These are phyloP conservation scores for Macropis europaea DNA, from an alignment of 2,888 invertebrate genomes.

Conservation along the genomic window DNA sequence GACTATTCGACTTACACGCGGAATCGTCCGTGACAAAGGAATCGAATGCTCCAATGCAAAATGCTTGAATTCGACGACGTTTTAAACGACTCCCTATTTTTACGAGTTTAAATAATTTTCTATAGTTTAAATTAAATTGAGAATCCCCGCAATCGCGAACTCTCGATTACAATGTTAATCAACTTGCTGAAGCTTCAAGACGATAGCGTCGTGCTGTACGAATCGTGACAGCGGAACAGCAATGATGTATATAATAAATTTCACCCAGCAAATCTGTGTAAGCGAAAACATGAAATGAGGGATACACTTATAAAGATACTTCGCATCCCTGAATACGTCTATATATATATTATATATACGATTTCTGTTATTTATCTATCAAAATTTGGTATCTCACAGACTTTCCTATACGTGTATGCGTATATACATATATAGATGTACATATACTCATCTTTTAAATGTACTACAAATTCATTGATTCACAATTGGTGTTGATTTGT, in stretches of 20 bases:
- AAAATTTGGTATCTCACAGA: constrained; percentile 64
- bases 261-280: constrained; percentile 33
- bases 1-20: neutral
- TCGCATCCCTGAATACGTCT: constrained; percentile 44
- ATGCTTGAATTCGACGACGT: constrained; percentile 22
- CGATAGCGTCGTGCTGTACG: constrained; percentile 37
- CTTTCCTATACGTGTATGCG: constrained; percentile 26
- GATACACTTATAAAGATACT: constrained; percentile 53
- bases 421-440: constrained; percentile 29
- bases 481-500: constrained; percentile 33
- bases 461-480: constrained; percentile 31
- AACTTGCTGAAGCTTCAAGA: constrained; percentile 20
- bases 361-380: constrained; percentile 52
- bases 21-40: neutral
- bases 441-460: constrained; percentile 10
- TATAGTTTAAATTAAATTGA: constrained; percentile 3
- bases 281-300: constrained; percentile 20
- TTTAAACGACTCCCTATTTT: constrained; percentile 6
- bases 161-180: constrained; percentile 19
- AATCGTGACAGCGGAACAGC: constrained; percentile 50
- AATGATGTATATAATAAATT: constrained; percentile 37
- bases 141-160: constrained; percentile 42
- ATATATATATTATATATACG: constrained; percentile 22
- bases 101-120: neutral
- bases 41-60: constrained; percentile 26